Evolutionary conservation across 1,140 invertebrate genomes (phyloP), one percentile per base, ranked within the genome.

Genomic region (Stegodyphus dumicola): DNA sequence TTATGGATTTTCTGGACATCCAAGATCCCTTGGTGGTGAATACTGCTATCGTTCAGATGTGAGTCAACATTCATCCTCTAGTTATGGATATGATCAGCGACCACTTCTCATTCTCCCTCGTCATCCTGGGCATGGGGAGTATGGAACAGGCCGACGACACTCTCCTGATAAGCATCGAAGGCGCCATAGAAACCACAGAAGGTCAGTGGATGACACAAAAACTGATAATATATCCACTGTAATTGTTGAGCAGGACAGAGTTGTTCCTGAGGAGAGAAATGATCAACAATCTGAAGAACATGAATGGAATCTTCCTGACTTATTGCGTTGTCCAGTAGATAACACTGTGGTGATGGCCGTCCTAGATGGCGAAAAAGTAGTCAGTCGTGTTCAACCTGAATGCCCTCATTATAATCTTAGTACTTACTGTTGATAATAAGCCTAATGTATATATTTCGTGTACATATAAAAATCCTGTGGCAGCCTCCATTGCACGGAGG

Each of bases 331-430:
- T 81, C 85, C 89, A 13, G 88, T 77, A 52, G 90, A 90, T 54
- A 90, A 90, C 85, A 85, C 89, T 91, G 91, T 92, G 91, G 92
- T 94, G 89, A 94, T 95, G 6, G 95, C 95, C 2, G 95, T 96
- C 2, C 91, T 96, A 11, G 94, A 95, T 89, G 95, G 95, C 2
- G 94, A 95, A 88, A 95, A 95, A 85, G 95, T 96, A 54, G 94
- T 95, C 11, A 95, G 95, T 89, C 94, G 95, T 88, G 90, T 96
- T 69, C 94, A 95, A 89, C 94, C 94, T 91, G 75, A 87, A 71
- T 86, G 76, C 18, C 77, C 87, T 6, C 75, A 77, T 33, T 87
- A 87, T 48, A 87, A 87, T 74, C 85, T 87, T 56, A 87, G 87
- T 87, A 87, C 87, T 83, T 87, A 87, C 54, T 87, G 87, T 78